Base-by-base conservation (phyloP, 1,140 invertebrate genomes). In the Drosophila teissieri region DNA sequence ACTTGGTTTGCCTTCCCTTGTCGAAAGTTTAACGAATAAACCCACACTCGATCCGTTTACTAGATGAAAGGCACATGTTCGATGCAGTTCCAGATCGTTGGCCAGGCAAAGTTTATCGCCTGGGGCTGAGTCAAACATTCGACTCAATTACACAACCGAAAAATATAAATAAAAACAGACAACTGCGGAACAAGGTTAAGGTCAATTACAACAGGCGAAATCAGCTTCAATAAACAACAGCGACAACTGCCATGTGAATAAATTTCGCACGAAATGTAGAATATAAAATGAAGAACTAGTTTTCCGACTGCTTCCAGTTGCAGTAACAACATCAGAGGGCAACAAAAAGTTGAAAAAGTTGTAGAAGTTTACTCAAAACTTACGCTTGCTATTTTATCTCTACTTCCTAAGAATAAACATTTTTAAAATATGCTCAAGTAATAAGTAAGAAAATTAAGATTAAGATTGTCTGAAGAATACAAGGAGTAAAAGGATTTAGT, bases 171-270 rank as follows among this genome's bases (percentile, higher is more conserved):
- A 55, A 46, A 34, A 36, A 51, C 52, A 44, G 44, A 58, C 56
- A 62, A 78, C 68, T 45, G 68, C 57, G 52, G 68, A 89, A 89
- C 84, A 89, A 89, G 84, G 84, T 90, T 89, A 89, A 89, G 84
- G 84, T 89, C 80, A 88, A 72, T 88, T 89, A 61, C 77, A 80
- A 74, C 36, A 49, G 51, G 24, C 73, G 57, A 63, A 53, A 51
- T 22, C 49, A 37, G 45, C 44, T 46, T 73, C 57, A 67, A 49
- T 70, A 39, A 72, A 31, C 15, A 17, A 37, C 42, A 67, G 52
- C 69, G 56, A 80, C 68, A 83, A 80, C 68, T 67, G 60, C 36
- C 24, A 69, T 69, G 55, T 72, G 79, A 76, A 84, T 88, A 80
- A 77, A 84, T 89, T 83, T 52, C 72, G 67, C 60, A 27, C 57